Evolutionary conservation across 2,113 vertebrate species (phyloP), one percentile per base, ranked within the genome.

Genomic region (Pardalotus punctatus): DNA sequence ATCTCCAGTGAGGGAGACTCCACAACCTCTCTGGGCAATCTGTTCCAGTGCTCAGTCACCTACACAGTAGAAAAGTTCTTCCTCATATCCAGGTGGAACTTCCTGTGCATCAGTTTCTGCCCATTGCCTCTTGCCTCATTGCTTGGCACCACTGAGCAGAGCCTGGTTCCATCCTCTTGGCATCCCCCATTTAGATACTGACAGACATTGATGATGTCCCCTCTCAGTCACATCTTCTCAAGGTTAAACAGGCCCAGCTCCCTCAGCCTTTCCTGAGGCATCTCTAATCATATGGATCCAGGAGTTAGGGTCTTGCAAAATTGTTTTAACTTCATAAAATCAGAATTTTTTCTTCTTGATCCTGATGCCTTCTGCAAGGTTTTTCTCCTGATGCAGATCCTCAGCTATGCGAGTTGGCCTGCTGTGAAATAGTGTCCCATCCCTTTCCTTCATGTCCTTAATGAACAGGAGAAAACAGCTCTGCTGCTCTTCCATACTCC

Each of bases 11-110:
- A 48, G 25, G 2, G 17, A 80, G 17, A 48, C 25, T 62, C 3
- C 29, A 62, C 16, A 56, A 2, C 5, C 7, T 2, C n/a, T 71
- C 2, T 35, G 74, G 28, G 11, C 40, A 40, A 11, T 1, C 2
- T 54, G 4, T 22, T 62, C n/a, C 40, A 14, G 11, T 17, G 16
- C 10, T 11, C 0, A 0, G n/a, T 12, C 38, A 43, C 12, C 40
- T 1, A 4, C 1, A 1, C 31, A 57, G 17, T 42, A 14, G 40
- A 42, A 12, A 23, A 23, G 3, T 62, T 71, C 29, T 71, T 3
- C 0, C 9, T 71, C 24, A 25, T 35, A 6, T 54, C 60, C 11
- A 31, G 11, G 29, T 54, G 24, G n/a, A 82, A 47, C 6, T 47
- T 60, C 4, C 69, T 4, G 9, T n/a, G 11, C 13, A 25, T 67